Evolutionary conservation across 1,140 invertebrate species (phyloP).

Genomic region (Saccostrea echinata): DNA sequence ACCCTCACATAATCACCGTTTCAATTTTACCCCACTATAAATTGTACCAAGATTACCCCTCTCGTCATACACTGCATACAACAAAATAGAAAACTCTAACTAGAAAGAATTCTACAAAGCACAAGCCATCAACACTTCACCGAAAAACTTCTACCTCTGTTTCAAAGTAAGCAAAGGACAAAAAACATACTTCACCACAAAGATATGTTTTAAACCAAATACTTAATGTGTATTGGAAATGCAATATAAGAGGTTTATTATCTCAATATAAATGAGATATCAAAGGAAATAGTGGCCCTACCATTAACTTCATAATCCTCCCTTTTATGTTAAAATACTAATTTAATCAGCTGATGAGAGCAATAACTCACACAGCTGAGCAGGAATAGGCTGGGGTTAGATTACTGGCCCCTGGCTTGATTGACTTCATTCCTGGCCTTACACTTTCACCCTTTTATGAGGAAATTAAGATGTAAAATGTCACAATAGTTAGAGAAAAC

Average conservation of each 20-base stretch:
- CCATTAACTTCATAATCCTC: neutral
- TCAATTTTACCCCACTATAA: neutral
- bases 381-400: neutral
- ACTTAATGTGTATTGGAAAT: conserved; percentile 14
- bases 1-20: conserved; percentile 18
- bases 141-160: neutral
- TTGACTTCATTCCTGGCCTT: neutral
- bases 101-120: neutral
- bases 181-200: neutral
- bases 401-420: neutral
- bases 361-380: neutral
- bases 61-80: neutral
- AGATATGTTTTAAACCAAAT: neutral
- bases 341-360: neutral
- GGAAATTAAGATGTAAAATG: conserved; percentile 28
- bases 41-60: conserved; percentile 33
- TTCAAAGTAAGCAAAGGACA: neutral
- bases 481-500: neutral
- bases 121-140: neutral
- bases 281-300: neutral
- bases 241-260: neutral
- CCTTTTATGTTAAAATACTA: conserved; percentile 1
- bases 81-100: neutral
- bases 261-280: conserved; percentile 26
- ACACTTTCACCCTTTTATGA: conserved; percentile 15